Evolutionary conservation across 1,140 invertebrate genomes (phyloP).

Genomic region (Drosophila mojavensis): DNA sequence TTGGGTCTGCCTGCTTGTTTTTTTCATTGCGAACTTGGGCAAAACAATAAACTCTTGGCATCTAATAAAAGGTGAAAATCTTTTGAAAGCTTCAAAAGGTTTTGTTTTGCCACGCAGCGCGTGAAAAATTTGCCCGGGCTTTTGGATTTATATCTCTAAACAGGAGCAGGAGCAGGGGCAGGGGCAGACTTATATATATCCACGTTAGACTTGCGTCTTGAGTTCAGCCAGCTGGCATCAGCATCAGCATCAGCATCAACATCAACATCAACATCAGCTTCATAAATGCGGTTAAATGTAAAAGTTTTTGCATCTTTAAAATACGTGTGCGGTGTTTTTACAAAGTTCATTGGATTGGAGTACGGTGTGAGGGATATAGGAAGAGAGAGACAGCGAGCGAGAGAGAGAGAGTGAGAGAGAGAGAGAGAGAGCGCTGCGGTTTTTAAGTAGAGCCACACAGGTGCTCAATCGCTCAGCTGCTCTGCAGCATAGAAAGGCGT

Average conservation of each 20-base stretch:
- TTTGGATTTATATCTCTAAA: slow-evolving; percentile 25
- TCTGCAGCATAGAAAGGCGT: slow-evolving; percentile 27
- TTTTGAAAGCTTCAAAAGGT: slow-evolving; percentile 75
- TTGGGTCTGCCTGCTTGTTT: slow-evolving; percentile 41
- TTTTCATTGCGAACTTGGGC: slow-evolving; percentile 59
- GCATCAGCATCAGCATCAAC: slow-evolving; percentile 4
- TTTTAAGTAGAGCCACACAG: slow-evolving; percentile 17
- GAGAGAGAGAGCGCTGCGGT: slow-evolving; percentile 9
- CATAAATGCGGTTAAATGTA: slow-evolving; percentile 81
- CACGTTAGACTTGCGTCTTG: slow-evolving; percentile 4
- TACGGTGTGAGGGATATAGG: neutral
- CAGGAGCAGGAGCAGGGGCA: neutral
- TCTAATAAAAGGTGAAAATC: slow-evolving; percentile 81
- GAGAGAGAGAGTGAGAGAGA: neutral
- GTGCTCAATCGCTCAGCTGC: slow-evolving; percentile 30
- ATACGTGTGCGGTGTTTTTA: slow-evolving; percentile 63
- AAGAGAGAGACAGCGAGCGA: neutral
- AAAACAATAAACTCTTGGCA: slow-evolving; percentile 80
- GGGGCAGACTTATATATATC: slow-evolving; percentile 1
- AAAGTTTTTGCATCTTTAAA: slow-evolving; percentile 72
- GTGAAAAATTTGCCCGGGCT: slow-evolving; percentile 34
- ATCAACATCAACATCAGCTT: slow-evolving; percentile 9
- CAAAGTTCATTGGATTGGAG: slow-evolving; percentile 55
- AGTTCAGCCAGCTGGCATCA: slow-evolving; percentile 50
- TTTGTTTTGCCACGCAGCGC: slow-evolving; percentile 32